Evolutionary conservation across 2,888 invertebrate species (phyloP).

Genomic region (Pyrgus malvae): DNA sequence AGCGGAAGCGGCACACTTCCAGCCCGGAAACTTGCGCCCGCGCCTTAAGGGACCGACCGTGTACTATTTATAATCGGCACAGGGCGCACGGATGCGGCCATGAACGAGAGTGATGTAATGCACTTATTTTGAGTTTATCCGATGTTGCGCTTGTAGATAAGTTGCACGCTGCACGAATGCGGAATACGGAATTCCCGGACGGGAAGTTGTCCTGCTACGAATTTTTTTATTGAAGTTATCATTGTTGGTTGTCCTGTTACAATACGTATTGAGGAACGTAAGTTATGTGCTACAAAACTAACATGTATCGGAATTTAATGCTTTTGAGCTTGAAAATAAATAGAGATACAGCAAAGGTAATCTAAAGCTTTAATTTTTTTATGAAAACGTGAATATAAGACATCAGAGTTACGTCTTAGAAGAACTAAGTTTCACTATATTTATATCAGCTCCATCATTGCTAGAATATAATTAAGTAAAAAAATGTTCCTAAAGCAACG

Average conservation of each 20-base stretch:
- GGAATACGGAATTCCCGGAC: not conserved
- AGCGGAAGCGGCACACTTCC: conserved; percentile 80
- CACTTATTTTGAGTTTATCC: conserved; percentile 49
- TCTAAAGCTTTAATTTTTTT: too few species aligned
- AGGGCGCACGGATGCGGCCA: conserved; percentile 51
- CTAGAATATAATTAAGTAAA: too few species aligned
- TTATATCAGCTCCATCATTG: too few species aligned
- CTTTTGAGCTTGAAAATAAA: too few species aligned
- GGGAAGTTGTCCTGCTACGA: not conserved
- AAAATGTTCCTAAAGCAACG: too few species aligned
- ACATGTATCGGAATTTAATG: too few species aligned
- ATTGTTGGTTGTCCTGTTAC: not conserved
- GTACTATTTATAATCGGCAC: conserved; percentile 68
- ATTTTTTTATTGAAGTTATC: not conserved
- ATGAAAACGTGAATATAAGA: too few species aligned
- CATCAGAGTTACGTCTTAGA: too few species aligned
- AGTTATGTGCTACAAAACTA: too few species aligned
- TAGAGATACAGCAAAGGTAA: too few species aligned
- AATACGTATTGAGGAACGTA: too few species aligned
- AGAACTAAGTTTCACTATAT: too few species aligned
- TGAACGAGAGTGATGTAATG: conserved; percentile 62
- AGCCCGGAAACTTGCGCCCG: conserved; percentile 78
- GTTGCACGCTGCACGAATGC: not conserved
- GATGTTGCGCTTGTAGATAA: conserved; percentile 14
- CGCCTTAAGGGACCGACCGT: conserved; percentile 75